Percentiles rank a stretch among this genome's conserved stretches.
Conservation (phyloP, 2,797 vertebrate species). For the Amblyopsis hoosieri region DNA sequence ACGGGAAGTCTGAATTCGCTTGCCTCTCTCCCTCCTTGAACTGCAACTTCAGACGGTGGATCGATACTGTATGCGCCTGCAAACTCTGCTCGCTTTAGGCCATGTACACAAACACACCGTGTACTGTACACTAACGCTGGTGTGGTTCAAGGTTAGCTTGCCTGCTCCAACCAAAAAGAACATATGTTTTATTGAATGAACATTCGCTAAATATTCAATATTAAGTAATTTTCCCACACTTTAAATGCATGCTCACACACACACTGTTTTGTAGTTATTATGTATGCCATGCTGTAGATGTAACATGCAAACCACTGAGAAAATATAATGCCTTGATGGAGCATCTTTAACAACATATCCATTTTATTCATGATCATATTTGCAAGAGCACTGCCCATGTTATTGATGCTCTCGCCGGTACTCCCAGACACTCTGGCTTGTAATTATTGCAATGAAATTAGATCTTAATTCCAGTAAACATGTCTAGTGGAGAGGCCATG, state of each 20-base stretch:
- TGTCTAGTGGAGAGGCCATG: slow-evolving; percentile 35
- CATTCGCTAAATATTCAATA: slow-evolving; percentile 12
- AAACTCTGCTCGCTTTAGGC: slow-evolving; percentile 61
- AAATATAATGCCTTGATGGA: background rate
- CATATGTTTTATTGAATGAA: slow-evolving; percentile 46
- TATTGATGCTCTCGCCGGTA: slow-evolving; percentile 23
- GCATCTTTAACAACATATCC: slow-evolving; percentile 12
- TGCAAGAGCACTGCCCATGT: slow-evolving; percentile 13
- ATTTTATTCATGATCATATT: slow-evolving; percentile 14
- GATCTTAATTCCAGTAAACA: slow-evolving; percentile 42
- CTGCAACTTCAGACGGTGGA: slow-evolving; percentile 71
- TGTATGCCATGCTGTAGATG: background rate
- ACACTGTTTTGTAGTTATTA: slow-evolving; percentile 12
- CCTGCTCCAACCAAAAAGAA: slow-evolving; percentile 34
- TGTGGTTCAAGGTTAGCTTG: slow-evolving; percentile 50
- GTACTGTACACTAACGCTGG: slow-evolving; percentile 50
- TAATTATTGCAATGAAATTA: slow-evolving; percentile 55
- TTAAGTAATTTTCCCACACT: slow-evolving; percentile 14
- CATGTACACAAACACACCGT: slow-evolving; percentile 58
- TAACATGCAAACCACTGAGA: background rate
- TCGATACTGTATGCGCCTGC: slow-evolving; percentile 67
- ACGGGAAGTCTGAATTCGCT: slow-evolving; percentile 71
- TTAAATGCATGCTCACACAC: slow-evolving; percentile 33
- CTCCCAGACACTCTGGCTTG: slow-evolving; percentile 24
- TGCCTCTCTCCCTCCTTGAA: slow-evolving; percentile 70